Conservation (phyloP, 2,888 invertebrate species). For the Mythimna impura region DNA sequence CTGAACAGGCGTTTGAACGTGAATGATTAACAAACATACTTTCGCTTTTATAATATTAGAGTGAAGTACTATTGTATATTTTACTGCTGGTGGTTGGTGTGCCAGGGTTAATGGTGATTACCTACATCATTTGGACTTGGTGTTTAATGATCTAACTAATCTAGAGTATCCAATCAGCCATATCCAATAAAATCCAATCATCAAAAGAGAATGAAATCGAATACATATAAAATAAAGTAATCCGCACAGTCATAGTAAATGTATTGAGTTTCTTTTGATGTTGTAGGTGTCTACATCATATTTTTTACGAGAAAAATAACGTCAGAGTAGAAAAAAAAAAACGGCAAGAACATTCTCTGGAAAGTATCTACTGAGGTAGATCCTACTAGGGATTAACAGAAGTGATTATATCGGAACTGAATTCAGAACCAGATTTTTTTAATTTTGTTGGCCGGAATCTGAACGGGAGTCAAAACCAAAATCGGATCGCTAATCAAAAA, state of each 20-base stretch:
- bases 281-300: background rate
- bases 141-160: background rate
- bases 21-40: no score
- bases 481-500: no score
- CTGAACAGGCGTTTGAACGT: no score
- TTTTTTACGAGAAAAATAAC: background rate
- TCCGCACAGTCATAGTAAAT: background rate
- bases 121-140: background rate
- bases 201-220: background rate
- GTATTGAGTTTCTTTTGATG: background rate
- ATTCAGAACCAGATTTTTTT: no score
- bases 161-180: background rate
- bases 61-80: background rate
- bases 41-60: no score
- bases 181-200: background rate
- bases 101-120: background rate
- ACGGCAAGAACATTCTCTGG: no score
- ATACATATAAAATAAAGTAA: background rate
- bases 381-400: no score
- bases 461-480: no score
- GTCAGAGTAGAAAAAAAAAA: background rate
- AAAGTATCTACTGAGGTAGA: no score
- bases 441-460: no score
- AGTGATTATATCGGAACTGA: no score
- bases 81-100: conserved; percentile 1